Percentiles rank a stretch among this genome's conserved stretches.
Conservation (phyloP, 2,113 vertebrate species). For the Nansenia antarctica region DNA sequence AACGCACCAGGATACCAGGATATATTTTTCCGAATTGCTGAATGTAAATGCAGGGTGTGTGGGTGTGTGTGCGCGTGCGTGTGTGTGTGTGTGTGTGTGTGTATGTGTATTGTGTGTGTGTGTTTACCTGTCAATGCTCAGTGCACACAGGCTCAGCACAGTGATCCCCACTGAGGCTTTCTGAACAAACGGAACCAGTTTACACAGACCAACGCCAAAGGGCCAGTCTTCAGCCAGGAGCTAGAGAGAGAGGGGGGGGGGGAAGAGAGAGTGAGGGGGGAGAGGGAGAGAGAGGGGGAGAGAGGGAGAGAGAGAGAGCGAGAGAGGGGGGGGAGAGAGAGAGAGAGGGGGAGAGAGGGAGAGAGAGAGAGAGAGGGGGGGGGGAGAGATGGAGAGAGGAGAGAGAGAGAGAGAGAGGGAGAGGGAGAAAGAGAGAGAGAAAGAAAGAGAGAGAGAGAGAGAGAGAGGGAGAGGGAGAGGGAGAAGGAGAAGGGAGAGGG, state of each 20-base stretch:
- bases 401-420: no score
- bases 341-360: no score
- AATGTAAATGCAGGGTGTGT: no score
- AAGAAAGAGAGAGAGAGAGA: no score
- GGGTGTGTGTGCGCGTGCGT: no score
- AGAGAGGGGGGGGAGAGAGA: no score
- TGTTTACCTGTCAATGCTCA: constrained; percentile 93
- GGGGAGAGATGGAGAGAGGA: no score
- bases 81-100: not conserved
- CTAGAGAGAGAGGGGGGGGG: constrained; percentile 66
- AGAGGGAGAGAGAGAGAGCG: no score
- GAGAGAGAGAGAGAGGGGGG: no score
- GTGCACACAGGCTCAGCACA: constrained; percentile 92
- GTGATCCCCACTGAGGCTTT: constrained; percentile 97
- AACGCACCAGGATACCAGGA: no score
- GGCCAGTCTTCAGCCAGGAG: constrained; percentile 93
- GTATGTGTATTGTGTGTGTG: not conserved
- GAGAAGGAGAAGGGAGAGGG: not conserved
- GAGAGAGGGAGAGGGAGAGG: not conserved
- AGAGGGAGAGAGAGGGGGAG: constrained; percentile 22
- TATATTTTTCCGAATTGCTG: no score
- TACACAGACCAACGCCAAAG: constrained; percentile 91
- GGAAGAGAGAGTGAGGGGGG: not conserved
- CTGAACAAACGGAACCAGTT: constrained; percentile 96
- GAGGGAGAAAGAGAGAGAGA: no score